Evolutionary conservation across 2,113 vertebrate genomes (phyloP), one percentile per base, ranked within the genome.

Genomic region (Thymallus thymallus): DNA sequence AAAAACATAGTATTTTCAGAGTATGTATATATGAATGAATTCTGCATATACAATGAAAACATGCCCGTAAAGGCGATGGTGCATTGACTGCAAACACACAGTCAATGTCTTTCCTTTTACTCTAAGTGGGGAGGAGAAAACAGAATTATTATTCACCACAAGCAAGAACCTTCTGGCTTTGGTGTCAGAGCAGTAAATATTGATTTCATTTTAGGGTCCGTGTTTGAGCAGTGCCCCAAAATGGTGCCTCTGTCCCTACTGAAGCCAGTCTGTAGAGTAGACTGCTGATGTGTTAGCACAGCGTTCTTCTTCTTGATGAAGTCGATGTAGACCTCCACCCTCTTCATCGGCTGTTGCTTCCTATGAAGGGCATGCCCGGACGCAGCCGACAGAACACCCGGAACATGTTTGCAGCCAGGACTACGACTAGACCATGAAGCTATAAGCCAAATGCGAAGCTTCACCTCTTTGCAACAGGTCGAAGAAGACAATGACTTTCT

Each of bases 401-500:
- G 85, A 94, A 98, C 0, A 99, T 22, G 56, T 60, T n/a, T 60
- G 18, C n/a, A 60, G 56, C n/a, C 4, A 13, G 9, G 20, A 60
- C 13, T 5, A 60, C 0, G 56, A 51, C 48, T 6, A 58, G 56
- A 62, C 10, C 30, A 23, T 41, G 13, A 18, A 55, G 26, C 13
- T 3, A 6, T 29, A 24, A 64, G 26, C 16, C n/a, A 2, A 66
- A 51, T 16, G 51, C 2, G 4, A 0, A 3, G 48, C 20, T n/a
- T 60, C 64, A 96, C 95, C 94, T 99, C 94, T 89, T 98, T 99
- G 88, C 98, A 99, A 88, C 96, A 97, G 73, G 97, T n/a, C 93
- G 73, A 98, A 98, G 89, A 99, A 99, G 13, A 99, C 94, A 23
- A 99, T 98, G 77, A 91, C 91, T 93, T 99, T 99, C 92, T 97